Evolutionary conservation across 2,113 vertebrate species (phyloP).

Genomic region (Isurus oxyrinchus): DNA sequence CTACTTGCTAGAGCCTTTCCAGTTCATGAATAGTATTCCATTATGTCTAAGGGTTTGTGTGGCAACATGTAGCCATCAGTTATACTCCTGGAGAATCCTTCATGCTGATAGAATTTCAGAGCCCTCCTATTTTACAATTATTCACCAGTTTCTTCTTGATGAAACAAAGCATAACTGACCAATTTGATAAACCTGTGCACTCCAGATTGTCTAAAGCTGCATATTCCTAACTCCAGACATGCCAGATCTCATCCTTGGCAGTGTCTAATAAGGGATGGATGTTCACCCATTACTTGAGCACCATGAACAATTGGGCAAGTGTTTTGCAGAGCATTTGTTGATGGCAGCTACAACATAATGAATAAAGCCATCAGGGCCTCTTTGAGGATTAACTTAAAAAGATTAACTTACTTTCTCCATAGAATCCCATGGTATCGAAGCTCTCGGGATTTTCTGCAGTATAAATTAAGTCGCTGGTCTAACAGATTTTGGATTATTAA

Average conservation of each 20-base stretch:
- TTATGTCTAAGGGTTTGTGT: no score
- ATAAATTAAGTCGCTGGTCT: neutral
- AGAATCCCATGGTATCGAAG: neutral
- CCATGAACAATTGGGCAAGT: neutral
- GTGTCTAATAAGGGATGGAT: neutral
- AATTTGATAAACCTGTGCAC: neutral
- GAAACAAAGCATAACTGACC: neutral
- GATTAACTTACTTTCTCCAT: neutral
- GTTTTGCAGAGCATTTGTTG: neutral
- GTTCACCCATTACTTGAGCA: neutral
- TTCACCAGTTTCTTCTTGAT: neutral
- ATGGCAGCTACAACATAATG: neutral
- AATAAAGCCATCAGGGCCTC: neutral
- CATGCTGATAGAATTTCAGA: no score
- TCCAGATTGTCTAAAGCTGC: neutral
- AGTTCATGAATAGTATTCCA: no score
- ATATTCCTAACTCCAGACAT: neutral
- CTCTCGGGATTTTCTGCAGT: neutral
- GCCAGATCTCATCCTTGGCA: neutral
- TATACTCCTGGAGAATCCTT: no score
- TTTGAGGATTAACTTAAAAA: neutral
- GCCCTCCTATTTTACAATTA: no score
- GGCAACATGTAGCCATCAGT: no score
- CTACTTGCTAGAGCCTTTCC: no score
- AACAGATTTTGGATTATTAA: neutral